phyloP scores from a whole-genome alignment of 2,888 invertebrate species.

The Ochropleura plecta region DNA sequence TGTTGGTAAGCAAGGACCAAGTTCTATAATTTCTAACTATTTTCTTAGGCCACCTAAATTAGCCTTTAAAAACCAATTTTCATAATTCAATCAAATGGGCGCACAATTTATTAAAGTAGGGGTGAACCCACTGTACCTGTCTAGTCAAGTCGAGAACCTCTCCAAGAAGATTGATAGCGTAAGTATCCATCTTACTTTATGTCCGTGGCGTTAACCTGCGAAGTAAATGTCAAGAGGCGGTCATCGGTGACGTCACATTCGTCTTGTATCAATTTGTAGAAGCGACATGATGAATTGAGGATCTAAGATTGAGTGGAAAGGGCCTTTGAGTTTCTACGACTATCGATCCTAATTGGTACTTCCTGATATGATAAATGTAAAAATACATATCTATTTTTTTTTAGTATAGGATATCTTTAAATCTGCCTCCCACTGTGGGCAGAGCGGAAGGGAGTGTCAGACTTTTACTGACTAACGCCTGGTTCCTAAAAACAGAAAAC shows the following conservation, averaged over 20 bases:
- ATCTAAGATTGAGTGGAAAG: neutral
- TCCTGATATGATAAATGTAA: neutral
- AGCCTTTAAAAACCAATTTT: neutral
- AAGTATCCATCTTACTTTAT: constrained; percentile 64
- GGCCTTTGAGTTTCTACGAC: too few species aligned
- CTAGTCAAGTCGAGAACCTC: constrained; percentile 61
- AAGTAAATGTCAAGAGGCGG: constrained; percentile 62
- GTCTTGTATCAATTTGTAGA: constrained; percentile 58
- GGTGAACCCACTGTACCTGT: constrained; percentile 6
- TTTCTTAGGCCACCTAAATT: neutral
- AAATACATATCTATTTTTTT: neutral
- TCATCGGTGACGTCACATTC: constrained; percentile 48
- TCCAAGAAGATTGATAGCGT: constrained; percentile 71
- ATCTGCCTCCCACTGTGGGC: too few species aligned
- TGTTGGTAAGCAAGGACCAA: too few species aligned
- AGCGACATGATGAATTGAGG: neutral
- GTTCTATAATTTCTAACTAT: too few species aligned
- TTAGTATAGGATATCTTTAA: too few species aligned
- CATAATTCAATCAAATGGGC: neutral
- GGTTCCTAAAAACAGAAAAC: too few species aligned
- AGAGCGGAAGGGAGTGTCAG: too few species aligned
- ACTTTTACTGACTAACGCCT: too few species aligned
- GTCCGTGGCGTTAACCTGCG: constrained; percentile 63
- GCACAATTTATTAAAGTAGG: neutral
- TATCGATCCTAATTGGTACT: neutral